A percentile compares a stretch with the other conserved stretches of the same genome.
phyloP scores from a whole-genome alignment of 1,140 invertebrate genomes.

The Nephila pilipes region DNA sequence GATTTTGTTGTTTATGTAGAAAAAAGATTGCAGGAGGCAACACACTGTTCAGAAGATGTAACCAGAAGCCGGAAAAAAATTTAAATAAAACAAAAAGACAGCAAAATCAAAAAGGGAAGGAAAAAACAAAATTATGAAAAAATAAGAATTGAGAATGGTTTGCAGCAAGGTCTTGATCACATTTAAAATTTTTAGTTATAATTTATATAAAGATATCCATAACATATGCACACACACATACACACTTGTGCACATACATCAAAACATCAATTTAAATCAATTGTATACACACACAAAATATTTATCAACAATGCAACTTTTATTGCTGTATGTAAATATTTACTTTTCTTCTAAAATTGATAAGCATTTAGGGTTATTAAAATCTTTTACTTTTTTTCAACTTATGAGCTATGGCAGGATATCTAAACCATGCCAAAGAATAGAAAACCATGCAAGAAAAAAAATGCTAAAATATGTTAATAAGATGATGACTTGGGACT shows the following conservation, averaged over 20 bases:
- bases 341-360: not conserved
- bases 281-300: not conserved
- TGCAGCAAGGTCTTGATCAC: slow-evolving; percentile 42
- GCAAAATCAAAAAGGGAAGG: not conserved
- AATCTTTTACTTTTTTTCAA: not conserved
- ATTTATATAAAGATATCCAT: not conserved
- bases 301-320: not conserved
- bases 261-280: not conserved
- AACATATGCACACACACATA: not conserved
- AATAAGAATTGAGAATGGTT: slow-evolving; percentile 26
- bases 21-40: slow-evolving; percentile 22
- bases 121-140: not conserved
- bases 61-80: not conserved
- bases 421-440: slow-evolving; percentile 27
- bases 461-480: not conserved
- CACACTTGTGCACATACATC: not conserved
- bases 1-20: not conserved
- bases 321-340: no score
- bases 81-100: slow-evolving; percentile 7
- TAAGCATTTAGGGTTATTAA: not conserved
- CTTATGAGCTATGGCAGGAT: slow-evolving; percentile 8
- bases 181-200: not conserved
- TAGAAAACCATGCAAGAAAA: slow-evolving; percentile 21
- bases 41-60: not conserved
- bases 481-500: slow-evolving; percentile 62